Percentiles rank a stretch among this genome's conserved stretches.
phyloP scores from a whole-genome alignment of 2,113 vertebrate genomes.

The Perca fluviatilis region DNA sequence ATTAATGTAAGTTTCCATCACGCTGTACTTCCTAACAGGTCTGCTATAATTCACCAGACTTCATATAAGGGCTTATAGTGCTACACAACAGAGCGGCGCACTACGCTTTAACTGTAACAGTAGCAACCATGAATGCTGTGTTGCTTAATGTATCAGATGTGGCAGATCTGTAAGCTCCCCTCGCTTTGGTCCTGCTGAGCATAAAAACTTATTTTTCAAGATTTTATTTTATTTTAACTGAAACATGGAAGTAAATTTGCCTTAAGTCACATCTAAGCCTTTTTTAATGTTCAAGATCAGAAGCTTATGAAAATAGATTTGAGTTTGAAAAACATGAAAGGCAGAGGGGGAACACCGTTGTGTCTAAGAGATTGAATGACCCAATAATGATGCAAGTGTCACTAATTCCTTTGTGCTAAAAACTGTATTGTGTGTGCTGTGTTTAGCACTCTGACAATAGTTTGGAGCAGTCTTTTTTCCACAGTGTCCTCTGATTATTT shows the following conservation, averaged over 20 bases:
- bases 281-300: conserved; percentile 13
- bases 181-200: conserved; percentile 1
- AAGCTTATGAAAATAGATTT: conserved; percentile 11
- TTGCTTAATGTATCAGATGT: conserved; percentile 13
- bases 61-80: neutral
- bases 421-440: no score
- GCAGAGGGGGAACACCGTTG: neutral
- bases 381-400: conserved; percentile 52
- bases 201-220: neutral
- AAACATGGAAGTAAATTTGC: conserved; percentile 59
- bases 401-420: neutral
- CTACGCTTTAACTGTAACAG: neutral
- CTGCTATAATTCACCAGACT: neutral
- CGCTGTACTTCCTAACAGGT: neutral
- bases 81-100: neutral
- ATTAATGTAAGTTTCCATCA: conserved; percentile 2
- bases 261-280: neutral
- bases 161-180: neutral
- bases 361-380: conserved; percentile 16
- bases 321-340: neutral
- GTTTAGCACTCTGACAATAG: no score
- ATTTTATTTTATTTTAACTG: conserved; percentile 31
- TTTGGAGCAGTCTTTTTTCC: neutral
- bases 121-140: neutral
- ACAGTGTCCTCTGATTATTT: neutral